Percentiles rank a stretch among this genome's conserved stretches.
These are phyloP conservation scores for Forficula auricularia DNA, from an alignment of 1,140 invertebrate genomes.

Conservation along the genomic window DNA sequence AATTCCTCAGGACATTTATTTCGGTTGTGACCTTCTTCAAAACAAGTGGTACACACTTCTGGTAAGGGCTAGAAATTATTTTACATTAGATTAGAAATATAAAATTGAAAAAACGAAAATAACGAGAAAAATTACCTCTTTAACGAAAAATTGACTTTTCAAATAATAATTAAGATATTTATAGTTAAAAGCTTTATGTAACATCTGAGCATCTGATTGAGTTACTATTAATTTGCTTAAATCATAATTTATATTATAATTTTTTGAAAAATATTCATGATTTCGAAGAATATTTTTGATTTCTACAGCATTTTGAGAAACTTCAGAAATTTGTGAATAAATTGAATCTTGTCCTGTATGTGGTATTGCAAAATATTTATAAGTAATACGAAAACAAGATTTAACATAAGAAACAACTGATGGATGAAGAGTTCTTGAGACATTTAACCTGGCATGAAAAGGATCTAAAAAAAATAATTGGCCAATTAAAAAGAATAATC, in stretches of 20 bases:
- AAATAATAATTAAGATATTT: not conserved
- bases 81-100: slow-evolving; percentile 9
- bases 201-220: too few species aligned
- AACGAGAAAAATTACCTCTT: not conserved
- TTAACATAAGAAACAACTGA: slow-evolving; percentile 7
- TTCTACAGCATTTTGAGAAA: too few species aligned
- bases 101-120: too few species aligned
- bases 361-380: slow-evolving; percentile 30
- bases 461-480: slow-evolving; percentile 26
- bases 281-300: too few species aligned
- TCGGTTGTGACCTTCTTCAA: slow-evolving; percentile 32
- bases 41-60: slow-evolving; percentile 32
- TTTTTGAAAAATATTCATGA: slow-evolving; percentile 10
- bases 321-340: slow-evolving; percentile 11
- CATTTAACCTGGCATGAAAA: slow-evolving; percentile 28
- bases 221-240: too few species aligned
- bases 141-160: too few species aligned
- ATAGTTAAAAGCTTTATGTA: not conserved
- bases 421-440: slow-evolving; percentile 20
- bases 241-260: not conserved
- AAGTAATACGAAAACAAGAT: slow-evolving; percentile 25
- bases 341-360: slow-evolving; percentile 18
- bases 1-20: slow-evolving; percentile 33
- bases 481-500: slow-evolving; percentile 15
- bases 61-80: slow-evolving; percentile 23